These are phyloP conservation scores for Sarcoramphus papa DNA, from an alignment of 2,797 vertebrate species.

Conservation along the genomic window DNA sequence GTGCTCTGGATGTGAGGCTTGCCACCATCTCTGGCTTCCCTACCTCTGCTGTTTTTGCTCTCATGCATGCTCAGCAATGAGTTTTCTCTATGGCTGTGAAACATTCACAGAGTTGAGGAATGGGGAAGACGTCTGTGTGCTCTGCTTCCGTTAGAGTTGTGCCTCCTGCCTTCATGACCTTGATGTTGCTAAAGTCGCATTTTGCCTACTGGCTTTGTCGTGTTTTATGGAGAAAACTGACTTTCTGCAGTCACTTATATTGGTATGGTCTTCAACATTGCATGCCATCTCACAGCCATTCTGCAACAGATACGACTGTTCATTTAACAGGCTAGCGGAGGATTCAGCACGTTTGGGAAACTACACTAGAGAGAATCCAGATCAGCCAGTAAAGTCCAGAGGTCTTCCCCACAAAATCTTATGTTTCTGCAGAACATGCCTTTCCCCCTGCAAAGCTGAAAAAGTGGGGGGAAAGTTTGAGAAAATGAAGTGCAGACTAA, in stretches of 20 bases:
- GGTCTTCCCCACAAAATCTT: neutral
- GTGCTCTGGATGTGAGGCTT: neutral
- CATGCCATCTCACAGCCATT: neutral
- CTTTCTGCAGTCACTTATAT: neutral
- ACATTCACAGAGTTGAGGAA: neutral
- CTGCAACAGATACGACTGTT: neutral
- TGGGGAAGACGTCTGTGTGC: fast-evolving
- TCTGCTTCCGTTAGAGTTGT: neutral
- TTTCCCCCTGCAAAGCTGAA: neutral
- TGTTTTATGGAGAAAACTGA: neutral
- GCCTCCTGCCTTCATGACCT: neutral
- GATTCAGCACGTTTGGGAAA: neutral
- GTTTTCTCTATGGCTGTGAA: neutral
- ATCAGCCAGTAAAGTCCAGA: neutral
- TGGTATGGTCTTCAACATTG: neutral
- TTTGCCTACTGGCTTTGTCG: neutral
- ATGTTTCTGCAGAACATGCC: neutral
- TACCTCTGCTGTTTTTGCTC: neutral
- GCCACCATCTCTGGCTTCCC: neutral
- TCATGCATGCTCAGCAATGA: neutral
- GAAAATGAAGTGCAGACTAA: fast-evolving
- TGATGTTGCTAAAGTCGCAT: neutral
- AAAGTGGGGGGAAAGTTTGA: fast-evolving
- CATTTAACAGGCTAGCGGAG: neutral
- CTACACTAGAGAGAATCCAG: neutral